These are phyloP conservation scores for Theristicus caerulescens DNA, from an alignment of 2,113 vertebrate genomes.

Conservation along the genomic window DNA sequence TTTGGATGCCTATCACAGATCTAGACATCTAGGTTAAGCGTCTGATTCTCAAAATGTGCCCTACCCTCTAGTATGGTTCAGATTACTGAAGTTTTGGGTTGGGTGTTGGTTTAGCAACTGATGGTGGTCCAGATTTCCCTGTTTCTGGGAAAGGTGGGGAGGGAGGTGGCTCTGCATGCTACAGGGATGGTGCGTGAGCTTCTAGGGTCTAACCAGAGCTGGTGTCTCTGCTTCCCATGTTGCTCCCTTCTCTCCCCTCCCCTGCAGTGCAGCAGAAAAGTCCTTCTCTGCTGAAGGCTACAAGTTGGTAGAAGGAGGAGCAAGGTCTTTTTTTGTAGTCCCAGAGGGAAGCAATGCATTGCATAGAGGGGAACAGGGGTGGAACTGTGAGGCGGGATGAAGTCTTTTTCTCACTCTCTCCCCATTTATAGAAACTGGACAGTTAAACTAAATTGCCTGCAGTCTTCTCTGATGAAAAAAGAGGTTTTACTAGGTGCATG, in stretches of 20 bases:
- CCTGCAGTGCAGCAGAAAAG: background rate
- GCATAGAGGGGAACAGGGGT: background rate
- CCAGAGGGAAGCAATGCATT: background rate
- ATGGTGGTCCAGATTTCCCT: background rate
- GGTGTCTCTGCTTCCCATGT: background rate
- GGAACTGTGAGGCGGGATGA: background rate
- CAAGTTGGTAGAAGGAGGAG: background rate
- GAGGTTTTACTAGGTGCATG: background rate
- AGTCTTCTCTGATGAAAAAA: background rate
- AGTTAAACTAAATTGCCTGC: background rate
- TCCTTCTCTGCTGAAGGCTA: background rate
- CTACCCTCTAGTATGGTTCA: background rate
- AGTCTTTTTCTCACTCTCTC: background rate
- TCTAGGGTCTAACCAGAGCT: background rate
- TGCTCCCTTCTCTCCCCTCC: background rate
- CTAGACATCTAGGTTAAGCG: background rate
- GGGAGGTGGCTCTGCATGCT: background rate
- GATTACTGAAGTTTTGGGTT: background rate
- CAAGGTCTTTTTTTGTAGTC: background rate
- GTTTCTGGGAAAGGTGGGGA: background rate
- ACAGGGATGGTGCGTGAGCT: background rate
- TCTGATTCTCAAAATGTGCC: background rate
- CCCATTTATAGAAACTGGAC: background rate
- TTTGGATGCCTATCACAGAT: background rate
- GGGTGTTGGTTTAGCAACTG: background rate